Conservation (phyloP, 2,797 vertebrate genomes). For the Hypotaenidia philippensis region DNA sequence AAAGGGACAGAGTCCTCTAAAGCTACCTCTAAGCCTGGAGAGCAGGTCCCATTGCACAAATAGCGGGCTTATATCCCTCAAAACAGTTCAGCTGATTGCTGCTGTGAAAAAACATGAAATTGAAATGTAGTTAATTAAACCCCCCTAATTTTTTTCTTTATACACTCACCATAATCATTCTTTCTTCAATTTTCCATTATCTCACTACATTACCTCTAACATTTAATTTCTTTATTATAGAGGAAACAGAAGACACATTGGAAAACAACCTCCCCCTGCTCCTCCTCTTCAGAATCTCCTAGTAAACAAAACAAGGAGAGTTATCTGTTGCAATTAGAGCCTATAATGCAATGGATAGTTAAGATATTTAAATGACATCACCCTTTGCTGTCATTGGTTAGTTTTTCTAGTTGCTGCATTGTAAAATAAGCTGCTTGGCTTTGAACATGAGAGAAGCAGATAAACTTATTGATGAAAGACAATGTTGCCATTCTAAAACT, state of each 20-base stretch:
- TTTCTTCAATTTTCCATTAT: conserved; percentile 30
- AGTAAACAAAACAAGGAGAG: background rate
- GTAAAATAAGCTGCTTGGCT: background rate
- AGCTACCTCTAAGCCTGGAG: background rate
- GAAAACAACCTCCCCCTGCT: background rate
- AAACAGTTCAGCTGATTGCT: background rate
- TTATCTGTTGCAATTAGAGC: background rate
- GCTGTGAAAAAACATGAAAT: background rate
- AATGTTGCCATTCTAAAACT: background rate
- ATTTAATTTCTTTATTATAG: conserved; percentile 20
- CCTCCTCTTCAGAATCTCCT: background rate
- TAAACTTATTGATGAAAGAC: background rate
- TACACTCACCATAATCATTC: background rate
- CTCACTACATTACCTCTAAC: background rate
- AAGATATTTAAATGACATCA: background rate
- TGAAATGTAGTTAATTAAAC: background rate
- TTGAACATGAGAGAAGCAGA: background rate
- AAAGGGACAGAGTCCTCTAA: background rate
- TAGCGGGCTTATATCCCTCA: background rate
- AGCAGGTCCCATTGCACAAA: background rate
- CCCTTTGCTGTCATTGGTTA: background rate
- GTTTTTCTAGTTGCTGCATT: background rate
- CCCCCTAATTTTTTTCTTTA: background rate
- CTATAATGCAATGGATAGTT: background rate
- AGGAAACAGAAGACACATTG: background rate